Percentiles rank a stretch among this genome's conserved stretches.
Evolutionary conservation across 2,888 invertebrate species (phyloP).

Genomic region (Lissonota sp.): DNA sequence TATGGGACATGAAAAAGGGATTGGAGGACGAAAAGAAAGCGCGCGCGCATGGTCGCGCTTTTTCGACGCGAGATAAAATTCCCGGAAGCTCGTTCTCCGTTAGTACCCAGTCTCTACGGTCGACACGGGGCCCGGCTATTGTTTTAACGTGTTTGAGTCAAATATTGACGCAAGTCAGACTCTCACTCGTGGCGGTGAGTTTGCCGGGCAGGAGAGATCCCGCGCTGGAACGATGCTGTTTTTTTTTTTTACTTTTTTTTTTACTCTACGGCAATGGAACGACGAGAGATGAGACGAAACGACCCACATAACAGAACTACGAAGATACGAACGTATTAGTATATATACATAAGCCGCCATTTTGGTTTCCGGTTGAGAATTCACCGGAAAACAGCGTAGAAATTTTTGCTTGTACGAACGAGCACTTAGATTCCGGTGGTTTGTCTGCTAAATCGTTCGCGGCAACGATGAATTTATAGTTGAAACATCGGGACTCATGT

Average conservation of each 20-base stretch:
- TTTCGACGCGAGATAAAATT: conserved; percentile 82
- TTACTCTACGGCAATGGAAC: conserved; percentile 55
- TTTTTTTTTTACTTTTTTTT: no score
- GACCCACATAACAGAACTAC: conserved; percentile 78
- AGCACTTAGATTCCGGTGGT: conserved; percentile 38
- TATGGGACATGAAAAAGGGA: conserved; percentile 39
- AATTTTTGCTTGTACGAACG: conserved; percentile 65
- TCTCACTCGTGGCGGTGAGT: conserved; percentile 62
- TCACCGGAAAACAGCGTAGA: conserved; percentile 32
- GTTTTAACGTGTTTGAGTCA: conserved; percentile 84
- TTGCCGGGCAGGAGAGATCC: conserved; percentile 27
- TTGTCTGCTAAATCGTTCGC: conserved; percentile 55
- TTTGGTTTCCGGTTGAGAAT: conserved; percentile 26
- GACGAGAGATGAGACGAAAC: conserved; percentile 69
- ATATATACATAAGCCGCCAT: conserved; percentile 23
- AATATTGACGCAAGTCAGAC: conserved; percentile 83
- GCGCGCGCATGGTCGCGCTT: conserved; percentile 72
- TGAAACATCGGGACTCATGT: no score
- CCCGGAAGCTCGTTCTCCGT: conserved; percentile 79
- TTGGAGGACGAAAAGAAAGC: conserved; percentile 1
- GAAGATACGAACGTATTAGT: conserved; percentile 45
- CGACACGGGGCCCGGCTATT: conserved; percentile 79
- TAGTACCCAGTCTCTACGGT: conserved; percentile 76
- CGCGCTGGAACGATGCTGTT: conserved; percentile 42
- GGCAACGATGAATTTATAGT: conserved; percentile 58